Conservation (phyloP, 2,113 vertebrate species). For the Pangasianodon gigas region DNA sequence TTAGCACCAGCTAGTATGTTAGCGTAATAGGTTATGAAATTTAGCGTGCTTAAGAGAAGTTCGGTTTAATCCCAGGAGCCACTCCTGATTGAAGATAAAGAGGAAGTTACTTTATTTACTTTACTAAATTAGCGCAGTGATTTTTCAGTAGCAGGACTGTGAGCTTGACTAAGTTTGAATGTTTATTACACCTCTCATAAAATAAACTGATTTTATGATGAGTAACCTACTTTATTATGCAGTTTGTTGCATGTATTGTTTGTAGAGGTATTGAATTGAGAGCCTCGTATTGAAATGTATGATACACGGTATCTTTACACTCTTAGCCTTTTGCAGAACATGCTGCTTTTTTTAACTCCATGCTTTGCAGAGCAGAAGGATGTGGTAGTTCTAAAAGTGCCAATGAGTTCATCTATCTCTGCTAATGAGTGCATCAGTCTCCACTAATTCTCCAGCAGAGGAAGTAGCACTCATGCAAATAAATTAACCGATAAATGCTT, state of each 20-base stretch:
- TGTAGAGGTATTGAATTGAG: not conserved
- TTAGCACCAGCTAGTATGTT: not conserved
- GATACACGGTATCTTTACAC: not conserved
- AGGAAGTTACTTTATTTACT: not conserved
- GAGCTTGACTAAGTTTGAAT: not conserved
- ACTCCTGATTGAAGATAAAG: not conserved
- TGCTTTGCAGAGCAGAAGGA: not conserved
- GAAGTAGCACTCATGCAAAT: conserved; percentile 27
- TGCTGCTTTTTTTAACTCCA: not conserved
- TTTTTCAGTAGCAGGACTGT: not conserved
- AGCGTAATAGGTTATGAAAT: not conserved
- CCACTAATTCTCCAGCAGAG: conserved; percentile 14
- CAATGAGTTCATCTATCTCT: conserved; percentile 31
- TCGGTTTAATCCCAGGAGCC: not conserved
- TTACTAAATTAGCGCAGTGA: too few species aligned
- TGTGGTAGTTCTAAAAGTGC: not conserved
- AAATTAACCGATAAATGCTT: conserved; percentile 32
- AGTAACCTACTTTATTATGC: not conserved
- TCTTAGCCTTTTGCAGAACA: not conserved
- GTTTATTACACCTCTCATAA: not conserved
- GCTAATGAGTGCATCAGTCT: conserved; percentile 27
- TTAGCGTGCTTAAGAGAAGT: not conserved
- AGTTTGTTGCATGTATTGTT: not conserved
- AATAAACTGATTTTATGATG: not conserved
- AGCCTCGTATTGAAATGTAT: not conserved